These are phyloP conservation scores for Stichodactyla mertensii DNA, from an alignment of 64 coral and sea anemone genomes.

Conservation along the genomic window DNA sequence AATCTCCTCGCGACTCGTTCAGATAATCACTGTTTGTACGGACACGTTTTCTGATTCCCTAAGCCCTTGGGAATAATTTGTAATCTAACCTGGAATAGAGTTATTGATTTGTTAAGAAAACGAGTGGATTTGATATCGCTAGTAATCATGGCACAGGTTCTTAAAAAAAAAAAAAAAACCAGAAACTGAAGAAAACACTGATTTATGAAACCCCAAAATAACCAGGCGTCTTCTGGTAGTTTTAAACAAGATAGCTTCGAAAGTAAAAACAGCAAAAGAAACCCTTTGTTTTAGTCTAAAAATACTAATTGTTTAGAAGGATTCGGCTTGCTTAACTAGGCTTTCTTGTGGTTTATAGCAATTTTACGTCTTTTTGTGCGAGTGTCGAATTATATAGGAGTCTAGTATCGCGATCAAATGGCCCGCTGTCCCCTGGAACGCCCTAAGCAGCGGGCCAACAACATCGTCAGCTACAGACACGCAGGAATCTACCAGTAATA, in stretches of 20 bases:
- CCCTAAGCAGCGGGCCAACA: neutral
- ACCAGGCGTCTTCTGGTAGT: neutral
- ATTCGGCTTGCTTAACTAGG: neutral
- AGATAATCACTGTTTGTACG: neutral
- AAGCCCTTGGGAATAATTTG: neutral
- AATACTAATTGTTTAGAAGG: neutral
- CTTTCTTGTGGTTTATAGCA: neutral
- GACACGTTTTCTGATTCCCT: constrained; percentile 3
- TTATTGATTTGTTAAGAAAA: neutral
- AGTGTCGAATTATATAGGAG: neutral
- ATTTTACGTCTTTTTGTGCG: neutral
- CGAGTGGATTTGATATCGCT: neutral
- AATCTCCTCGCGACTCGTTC: neutral
- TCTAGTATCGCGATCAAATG: neutral
- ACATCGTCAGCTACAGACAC: neutral
- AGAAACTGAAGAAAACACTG: neutral
- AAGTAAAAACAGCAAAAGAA: neutral
- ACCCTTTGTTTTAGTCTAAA: neutral
- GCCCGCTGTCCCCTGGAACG: neutral
- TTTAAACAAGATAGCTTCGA: neutral
- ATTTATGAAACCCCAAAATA: neutral
- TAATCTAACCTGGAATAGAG: neutral
- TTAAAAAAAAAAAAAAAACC: neutral
- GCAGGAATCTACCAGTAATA: neutral
- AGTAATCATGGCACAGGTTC: neutral